Evolutionary conservation across 2,888 invertebrate genomes (phyloP).

Genomic region (Nomada hirtipes): DNA sequence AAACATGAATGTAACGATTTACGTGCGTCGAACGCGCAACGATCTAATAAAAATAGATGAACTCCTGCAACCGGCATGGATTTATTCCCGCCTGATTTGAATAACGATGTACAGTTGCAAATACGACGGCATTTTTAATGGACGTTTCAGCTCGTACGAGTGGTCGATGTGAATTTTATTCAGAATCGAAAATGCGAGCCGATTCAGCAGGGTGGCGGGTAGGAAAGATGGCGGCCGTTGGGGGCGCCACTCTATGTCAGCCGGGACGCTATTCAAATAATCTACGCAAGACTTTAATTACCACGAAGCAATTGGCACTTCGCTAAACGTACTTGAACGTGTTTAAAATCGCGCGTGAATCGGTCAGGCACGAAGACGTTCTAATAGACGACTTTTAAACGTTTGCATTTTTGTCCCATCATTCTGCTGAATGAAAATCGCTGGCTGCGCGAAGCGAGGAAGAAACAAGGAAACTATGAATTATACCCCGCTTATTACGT

Average conservation of each 20-base stretch:
- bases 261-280: conserved; percentile 14
- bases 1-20: conserved; percentile 28
- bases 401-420: conserved; percentile 33
- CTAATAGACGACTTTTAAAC: conserved; percentile 28
- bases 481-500: background rate
- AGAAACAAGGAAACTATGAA: no score
- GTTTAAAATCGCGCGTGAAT: conserved; percentile 46
- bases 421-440: background rate
- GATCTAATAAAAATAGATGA: conserved; percentile 34
- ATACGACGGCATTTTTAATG: background rate
- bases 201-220: no score
- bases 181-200: no score
- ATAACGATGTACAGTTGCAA: background rate
- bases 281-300: conserved; percentile 49
- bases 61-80: background rate
- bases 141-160: background rate
- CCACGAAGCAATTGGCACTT: conserved; percentile 51
- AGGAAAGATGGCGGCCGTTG: no score
- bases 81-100: background rate
- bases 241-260: no score
- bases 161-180: background rate
- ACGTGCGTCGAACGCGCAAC: conserved; percentile 47
- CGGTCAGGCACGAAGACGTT: conserved; percentile 10
- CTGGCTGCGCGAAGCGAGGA: no score
- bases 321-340: conserved; percentile 41